These are phyloP conservation scores for Tonatia bakeri DNA, from an alignment of 2,113 vertebrate genomes.

Conservation along the genomic window DNA sequence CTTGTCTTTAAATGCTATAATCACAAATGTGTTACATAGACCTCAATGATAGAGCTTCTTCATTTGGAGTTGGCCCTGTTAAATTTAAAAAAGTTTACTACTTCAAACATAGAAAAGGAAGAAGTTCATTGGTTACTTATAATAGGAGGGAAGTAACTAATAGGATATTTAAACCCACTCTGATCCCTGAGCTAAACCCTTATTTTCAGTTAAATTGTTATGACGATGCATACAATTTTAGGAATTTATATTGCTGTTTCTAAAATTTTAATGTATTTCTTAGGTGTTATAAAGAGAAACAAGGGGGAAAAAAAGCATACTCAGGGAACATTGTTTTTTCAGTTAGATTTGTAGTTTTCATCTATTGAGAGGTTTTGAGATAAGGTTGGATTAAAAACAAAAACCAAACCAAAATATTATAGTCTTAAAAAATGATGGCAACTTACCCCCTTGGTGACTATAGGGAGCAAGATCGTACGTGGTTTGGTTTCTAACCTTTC, in stretches of 20 bases:
- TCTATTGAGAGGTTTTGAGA: background rate
- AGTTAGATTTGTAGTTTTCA: background rate
- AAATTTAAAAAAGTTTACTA: slow-evolving; percentile 7
- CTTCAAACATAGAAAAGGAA: background rate
- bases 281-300: background rate
- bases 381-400: background rate
- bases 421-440: background rate
- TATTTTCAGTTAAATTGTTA: background rate
- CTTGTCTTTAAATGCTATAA: background rate
- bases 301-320: background rate
- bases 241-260: background rate
- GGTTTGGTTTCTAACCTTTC: background rate
- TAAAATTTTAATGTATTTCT: background rate
- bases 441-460: background rate
- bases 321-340: background rate
- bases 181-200: background rate
- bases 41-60: background rate
- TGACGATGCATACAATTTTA: background rate
- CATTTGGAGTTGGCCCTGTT: background rate
- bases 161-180: background rate
- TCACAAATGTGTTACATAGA: background rate
- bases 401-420: background rate
- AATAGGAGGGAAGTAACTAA: background rate
- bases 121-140: background rate
- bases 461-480: background rate